phyloP scores from a whole-genome alignment of 2,888 invertebrate species.

The Cryptocephalus moraei region DNA sequence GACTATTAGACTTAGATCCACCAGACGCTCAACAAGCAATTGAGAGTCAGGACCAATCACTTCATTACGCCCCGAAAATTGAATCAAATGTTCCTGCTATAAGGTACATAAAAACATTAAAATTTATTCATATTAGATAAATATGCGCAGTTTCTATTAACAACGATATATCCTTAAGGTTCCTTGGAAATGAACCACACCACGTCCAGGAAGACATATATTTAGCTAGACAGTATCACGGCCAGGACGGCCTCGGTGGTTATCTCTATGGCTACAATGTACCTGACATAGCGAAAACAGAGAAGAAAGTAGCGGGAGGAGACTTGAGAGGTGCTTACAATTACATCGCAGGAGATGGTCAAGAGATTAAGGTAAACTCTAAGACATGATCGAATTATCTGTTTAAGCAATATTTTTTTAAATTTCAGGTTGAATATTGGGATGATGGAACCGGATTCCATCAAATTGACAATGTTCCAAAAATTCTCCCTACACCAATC shows the following conservation, averaged over 20 bases:
- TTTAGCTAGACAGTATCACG: slow-evolving; percentile 60
- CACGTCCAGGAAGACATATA: slow-evolving; percentile 62
- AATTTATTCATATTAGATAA: background rate
- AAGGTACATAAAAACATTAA: slow-evolving; percentile 20
- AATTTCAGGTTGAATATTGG: slow-evolving; percentile 54
- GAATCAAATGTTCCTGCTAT: slow-evolving; percentile 41
- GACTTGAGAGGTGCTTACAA: slow-evolving; percentile 62
- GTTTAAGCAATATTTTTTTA: background rate
- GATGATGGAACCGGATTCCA: slow-evolving; percentile 70
- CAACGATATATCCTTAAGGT: slow-evolving; percentile 32
- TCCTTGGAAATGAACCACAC: slow-evolving; percentile 42
- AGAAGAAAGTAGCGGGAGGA: slow-evolving; percentile 59
- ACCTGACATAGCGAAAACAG: slow-evolving; percentile 64
- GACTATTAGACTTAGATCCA: slow-evolving; percentile 43
- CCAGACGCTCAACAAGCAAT: slow-evolving; percentile 42
- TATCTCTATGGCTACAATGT: slow-evolving; percentile 64
- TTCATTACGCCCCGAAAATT: slow-evolving; percentile 45
- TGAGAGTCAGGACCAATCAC: slow-evolving; percentile 37
- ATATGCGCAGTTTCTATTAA: background rate
- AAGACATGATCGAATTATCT: background rate
- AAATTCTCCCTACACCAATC: slow-evolving; percentile 49
- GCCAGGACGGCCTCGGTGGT: slow-evolving; percentile 52
- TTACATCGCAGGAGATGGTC: slow-evolving; percentile 50
- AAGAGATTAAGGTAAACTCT: slow-evolving; percentile 46
- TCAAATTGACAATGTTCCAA: slow-evolving; percentile 63